Conservation (phyloP, 1,140 invertebrate genomes). For the Orchestia grillus region DNA sequence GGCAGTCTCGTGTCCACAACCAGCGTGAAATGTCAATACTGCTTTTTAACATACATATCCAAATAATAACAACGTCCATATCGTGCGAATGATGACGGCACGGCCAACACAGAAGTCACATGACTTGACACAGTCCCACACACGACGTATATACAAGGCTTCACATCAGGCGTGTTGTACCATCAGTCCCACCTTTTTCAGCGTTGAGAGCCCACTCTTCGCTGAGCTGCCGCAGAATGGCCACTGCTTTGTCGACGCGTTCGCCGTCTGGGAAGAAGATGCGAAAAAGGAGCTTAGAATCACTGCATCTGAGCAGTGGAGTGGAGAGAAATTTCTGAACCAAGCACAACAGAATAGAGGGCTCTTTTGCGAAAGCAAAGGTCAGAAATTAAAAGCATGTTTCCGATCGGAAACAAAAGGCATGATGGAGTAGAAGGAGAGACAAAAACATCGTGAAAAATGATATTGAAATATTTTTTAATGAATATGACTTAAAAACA, state of each 20-base stretch:
- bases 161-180: neutral
- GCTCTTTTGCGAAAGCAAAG: neutral
- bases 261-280: conserved; percentile 61
- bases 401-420: neutral
- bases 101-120: neutral
- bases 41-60: no score
- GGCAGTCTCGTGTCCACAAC: neutral
- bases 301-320: neutral
- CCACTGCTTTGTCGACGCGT: conserved; percentile 62
- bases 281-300: neutral
- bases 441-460: neutral
- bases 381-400: neutral
- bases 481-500: no score
- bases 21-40: neutral
- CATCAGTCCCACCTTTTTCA: conserved; percentile 45
- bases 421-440: neutral
- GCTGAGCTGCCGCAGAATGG: conserved; percentile 63
- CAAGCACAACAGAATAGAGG: neutral
- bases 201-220: conserved; percentile 60
- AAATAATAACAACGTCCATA: no score
- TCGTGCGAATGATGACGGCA: neutral
- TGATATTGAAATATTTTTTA: no score
- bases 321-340: neutral
- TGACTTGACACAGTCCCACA: neutral
- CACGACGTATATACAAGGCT: neutral